Evolutionary conservation across 2,797 vertebrate species (phyloP).

Genomic region (Oryzias dopingdopingensis): DNA sequence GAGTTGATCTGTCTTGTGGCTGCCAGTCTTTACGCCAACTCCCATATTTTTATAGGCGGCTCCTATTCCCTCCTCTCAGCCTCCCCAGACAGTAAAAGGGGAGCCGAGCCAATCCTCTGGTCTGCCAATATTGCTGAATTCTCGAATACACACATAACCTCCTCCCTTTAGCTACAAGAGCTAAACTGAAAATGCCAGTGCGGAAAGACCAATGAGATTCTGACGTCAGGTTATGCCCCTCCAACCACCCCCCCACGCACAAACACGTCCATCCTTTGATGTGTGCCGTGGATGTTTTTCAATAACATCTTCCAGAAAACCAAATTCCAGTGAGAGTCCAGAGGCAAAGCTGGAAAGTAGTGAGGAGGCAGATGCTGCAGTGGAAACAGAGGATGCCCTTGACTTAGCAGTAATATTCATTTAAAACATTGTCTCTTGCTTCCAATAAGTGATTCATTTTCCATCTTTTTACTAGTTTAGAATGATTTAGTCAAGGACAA

Average conservation of each 20-base stretch:
- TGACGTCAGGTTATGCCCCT: constrained; percentile 64
- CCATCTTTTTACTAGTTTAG: constrained; percentile 21
- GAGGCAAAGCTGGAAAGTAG: constrained; percentile 15
- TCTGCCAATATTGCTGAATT: constrained; percentile 67
- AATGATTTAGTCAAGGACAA: constrained; percentile 67
- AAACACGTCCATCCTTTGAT: constrained; percentile 58
- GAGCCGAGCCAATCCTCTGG: constrained; percentile 58
- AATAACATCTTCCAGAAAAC: constrained; percentile 51
- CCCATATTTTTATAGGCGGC: constrained; percentile 35
- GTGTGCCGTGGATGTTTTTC: constrained; percentile 64
- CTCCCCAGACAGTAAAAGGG: constrained; percentile 39
- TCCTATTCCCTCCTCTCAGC: constrained; percentile 14
- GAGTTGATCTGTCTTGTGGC: constrained; percentile 43
- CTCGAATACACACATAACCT: constrained; percentile 43
- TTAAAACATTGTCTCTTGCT: constrained; percentile 4
- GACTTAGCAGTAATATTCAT: constrained; percentile 28
- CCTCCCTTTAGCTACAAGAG: constrained; percentile 50
- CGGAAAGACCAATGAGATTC: constrained; percentile 65
- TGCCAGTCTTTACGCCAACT: constrained; percentile 34
- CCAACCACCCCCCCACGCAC: constrained; percentile 6
- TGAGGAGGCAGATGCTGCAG: constrained; percentile 49
- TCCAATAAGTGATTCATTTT: constrained; percentile 5
- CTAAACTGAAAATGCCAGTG: constrained; percentile 60
- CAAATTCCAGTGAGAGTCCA: constrained; percentile 21
- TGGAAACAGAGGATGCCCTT: constrained; percentile 42